Percentiles rank a stretch among this genome's conserved stretches.
Evolutionary conservation across 1,140 invertebrate genomes (phyloP).

Genomic region (Saccostrea glomerata): DNA sequence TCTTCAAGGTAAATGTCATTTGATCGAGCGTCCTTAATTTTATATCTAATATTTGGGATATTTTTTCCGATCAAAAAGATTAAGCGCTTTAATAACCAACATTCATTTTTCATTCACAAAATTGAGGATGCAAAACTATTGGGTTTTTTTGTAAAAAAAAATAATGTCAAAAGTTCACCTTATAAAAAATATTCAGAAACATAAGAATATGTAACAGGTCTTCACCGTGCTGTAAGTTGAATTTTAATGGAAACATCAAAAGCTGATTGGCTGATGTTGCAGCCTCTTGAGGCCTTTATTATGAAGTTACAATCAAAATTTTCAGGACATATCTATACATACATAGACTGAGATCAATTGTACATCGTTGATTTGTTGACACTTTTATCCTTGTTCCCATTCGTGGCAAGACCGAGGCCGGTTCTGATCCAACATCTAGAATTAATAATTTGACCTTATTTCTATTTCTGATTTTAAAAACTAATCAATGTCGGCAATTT

Average conservation of each 20-base stretch:
- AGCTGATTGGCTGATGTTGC: background rate
- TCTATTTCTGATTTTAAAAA: conserved; percentile 4
- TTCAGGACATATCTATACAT: background rate
- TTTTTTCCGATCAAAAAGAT: no score
- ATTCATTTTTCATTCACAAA: no score
- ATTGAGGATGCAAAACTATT: no score
- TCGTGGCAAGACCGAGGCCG: background rate
- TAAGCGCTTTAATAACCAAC: no score
- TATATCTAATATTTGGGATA: no score
- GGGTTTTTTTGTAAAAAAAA: no score
- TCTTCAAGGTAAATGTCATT: no score
- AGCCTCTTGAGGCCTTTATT: background rate
- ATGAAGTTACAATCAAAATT: background rate
- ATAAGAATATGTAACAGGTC: background rate
- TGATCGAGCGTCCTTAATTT: no score
- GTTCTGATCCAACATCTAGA: background rate
- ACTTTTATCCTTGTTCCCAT: background rate
- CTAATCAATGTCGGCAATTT: background rate
- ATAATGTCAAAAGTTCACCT: no score
- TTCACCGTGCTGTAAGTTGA: background rate
- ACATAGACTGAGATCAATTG: background rate
- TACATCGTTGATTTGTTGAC: background rate
- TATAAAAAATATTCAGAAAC: background rate
- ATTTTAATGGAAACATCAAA: background rate
- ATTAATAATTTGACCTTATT: conserved; percentile 11